Percentiles rank a stretch among this genome's conserved stretches.
Evolutionary conservation across 92 coral and sea anemone genomes (phyloP).

Genomic region (Bergia sp.): DNA sequence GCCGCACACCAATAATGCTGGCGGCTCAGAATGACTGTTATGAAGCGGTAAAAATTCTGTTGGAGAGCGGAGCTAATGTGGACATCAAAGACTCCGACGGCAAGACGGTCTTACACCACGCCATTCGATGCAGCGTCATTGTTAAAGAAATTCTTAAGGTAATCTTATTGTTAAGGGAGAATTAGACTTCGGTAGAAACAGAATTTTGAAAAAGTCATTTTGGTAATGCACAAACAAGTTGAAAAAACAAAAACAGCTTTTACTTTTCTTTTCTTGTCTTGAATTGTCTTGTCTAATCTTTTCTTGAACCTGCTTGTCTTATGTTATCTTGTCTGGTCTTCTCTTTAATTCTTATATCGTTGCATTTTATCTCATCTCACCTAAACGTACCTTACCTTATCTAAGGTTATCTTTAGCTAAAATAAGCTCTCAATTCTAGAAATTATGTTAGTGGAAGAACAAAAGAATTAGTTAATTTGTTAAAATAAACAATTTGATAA

Average conservation of each 20-base stretch:
- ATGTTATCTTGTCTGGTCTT: not conserved
- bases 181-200: not conserved
- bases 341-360: too few species aligned
- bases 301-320: too few species aligned
- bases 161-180: not conserved
- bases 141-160: conserved; percentile 89
- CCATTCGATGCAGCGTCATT: conserved; percentile 80
- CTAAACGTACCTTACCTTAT: too few species aligned
- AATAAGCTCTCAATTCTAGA: not conserved
- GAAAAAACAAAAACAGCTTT: too few species aligned
- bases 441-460: not conserved
- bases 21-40: conserved; percentile 79
- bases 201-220: not conserved
- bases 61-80: conserved; percentile 79
- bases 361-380: too few species aligned
- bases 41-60: conserved; percentile 80
- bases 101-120: conserved; percentile 86
- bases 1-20: conserved; percentile 84
- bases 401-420: too few species aligned
- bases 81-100: conserved; percentile 78
- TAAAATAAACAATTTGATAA: too few species aligned
- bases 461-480: not conserved
- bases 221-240: not conserved
- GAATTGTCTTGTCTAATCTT: too few species aligned
- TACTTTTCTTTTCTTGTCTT: too few species aligned